Evolutionary conservation across 2,888 invertebrate genomes (phyloP), one percentile per base, ranked within the genome.

Genomic region (Tuta absoluta): DNA sequence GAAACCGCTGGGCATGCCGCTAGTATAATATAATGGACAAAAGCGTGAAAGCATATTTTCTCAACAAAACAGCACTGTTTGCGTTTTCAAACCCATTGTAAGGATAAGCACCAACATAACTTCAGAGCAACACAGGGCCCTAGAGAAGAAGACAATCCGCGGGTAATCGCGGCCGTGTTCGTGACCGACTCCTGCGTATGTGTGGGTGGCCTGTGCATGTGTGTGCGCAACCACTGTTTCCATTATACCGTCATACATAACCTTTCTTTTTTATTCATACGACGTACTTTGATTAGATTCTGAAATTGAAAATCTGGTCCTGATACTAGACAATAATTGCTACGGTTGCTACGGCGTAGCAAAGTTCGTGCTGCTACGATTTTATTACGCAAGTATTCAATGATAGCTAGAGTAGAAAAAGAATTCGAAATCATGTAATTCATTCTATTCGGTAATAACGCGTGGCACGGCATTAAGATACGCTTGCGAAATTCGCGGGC

Each of bases 141-240:
- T 76, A 81, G 82, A 78, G 82, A 79, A 80, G 79, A 81, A 85
- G 82, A 85, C 89, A 89, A 89, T 89, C 88, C 86, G 76, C 75
- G 80, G 78, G 79, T 84, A 84, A 89, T 88, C 87, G 85, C 79
- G 77, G 78, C 74, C 77, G 72, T 69, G 82, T 74, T 87, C 87
- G 89, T 89, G 89, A 89, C 85, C 80, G 71, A 82, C 82, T 78
- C 79, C 60, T 78, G 84, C 82, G 84, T 82, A 74, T 80, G 85
- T 84, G 78, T 75, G 78, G 78, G 75, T 77, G 57, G 64, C 68
- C 69, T 66, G 74, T 65, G 67, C 74, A 80, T 81, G 82, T 80
- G 82, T 68, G 76, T 71, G 76, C 74, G 60, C 14, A n/a, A n/a
- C 0, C 66, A 69, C 48, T 64, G 73, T 75, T 73, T 85, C 82